A percentile compares a stretch with the other conserved stretches of the same genome.
Conservation (phyloP, 2,113 vertebrate species). For the Lichenostomus cassidix region DNA sequence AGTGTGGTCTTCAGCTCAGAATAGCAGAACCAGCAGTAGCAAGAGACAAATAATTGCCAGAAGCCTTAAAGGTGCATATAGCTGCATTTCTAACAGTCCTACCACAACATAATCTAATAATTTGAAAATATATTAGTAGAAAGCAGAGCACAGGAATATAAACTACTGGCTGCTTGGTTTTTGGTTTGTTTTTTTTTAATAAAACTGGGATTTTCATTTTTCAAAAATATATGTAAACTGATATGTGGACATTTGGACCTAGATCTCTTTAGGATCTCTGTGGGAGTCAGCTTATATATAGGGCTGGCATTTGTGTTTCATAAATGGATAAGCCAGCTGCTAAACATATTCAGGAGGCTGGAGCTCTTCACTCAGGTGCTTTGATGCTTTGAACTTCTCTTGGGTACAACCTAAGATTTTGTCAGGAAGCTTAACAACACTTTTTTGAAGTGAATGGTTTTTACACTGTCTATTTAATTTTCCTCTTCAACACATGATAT, state of each 20-base stretch:
- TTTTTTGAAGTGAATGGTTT: background rate
- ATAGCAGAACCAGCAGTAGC: background rate
- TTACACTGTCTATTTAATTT: background rate
- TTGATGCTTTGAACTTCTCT: background rate
- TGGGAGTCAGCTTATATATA: background rate
- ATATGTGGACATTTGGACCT: background rate
- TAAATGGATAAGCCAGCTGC: background rate
- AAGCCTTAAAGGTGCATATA: background rate
- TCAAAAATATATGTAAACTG: background rate
- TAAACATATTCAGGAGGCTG: background rate
- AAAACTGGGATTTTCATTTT: background rate
- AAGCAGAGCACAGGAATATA: background rate
- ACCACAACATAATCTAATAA: background rate
- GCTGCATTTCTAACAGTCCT: background rate
- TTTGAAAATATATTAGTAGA: background rate
- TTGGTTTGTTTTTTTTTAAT: background rate
- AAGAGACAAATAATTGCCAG: background rate
- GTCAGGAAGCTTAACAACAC: background rate
- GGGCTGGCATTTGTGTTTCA: background rate
- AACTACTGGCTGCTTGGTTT: background rate
- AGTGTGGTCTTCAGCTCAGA: background rate
- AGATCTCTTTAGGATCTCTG: background rate
- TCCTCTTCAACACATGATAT: background rate
- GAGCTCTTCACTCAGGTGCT: background rate
- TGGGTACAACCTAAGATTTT: background rate